Evolutionary conservation across 2,888 invertebrate species (phyloP), one percentile per base, ranked within the genome.

Genomic region (Drosophila nr. medialis): DNA sequence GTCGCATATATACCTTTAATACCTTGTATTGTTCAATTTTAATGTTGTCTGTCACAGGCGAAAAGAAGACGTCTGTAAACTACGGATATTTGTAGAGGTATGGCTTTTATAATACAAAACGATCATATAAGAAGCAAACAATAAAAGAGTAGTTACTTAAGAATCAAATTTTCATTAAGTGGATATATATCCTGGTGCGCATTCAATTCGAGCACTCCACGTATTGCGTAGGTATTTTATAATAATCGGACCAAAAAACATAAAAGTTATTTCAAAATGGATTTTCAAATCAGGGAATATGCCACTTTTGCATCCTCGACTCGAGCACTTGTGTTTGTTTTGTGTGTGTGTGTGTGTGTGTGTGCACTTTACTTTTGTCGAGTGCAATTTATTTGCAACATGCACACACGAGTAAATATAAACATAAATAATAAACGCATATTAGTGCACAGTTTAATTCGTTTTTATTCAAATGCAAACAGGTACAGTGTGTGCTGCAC

Each of bases 361-460:
- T 60, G 50, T 49, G 72, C 63, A 62, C 64, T 64, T 58, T 63
- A 64, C 64, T 56, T 68, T 58, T 67, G 67, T 72, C 50, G 79
- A 87, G 88, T 75, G 84, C 81, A 86, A 89, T 89, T 89, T 80
- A 84, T 86, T 89, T 86, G 81, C 75, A 64, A 61, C 71, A 66
- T 75, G 71, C 74, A 71, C 49, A 75, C 49, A 67, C 72, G 72
- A 83, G 72, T 84, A 75, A 75, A 88, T 65, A 77, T 68, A 74
- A 80, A 71, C 68, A 83, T 88, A 78, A 89, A 84, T 84, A 84
- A 89, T 84, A 86, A 84, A 89, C 81, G 74, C 84, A 89, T 83
- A 83, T 90, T 90, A 89, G 82, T 89, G 84, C 73, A 76, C 69
- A 76, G 75, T 90, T 90, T 86, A 90, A 89, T 86, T 89, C 76